Base-by-base conservation (phyloP, 2,888 invertebrate genomes). In the Pandemis heparana region DNA sequence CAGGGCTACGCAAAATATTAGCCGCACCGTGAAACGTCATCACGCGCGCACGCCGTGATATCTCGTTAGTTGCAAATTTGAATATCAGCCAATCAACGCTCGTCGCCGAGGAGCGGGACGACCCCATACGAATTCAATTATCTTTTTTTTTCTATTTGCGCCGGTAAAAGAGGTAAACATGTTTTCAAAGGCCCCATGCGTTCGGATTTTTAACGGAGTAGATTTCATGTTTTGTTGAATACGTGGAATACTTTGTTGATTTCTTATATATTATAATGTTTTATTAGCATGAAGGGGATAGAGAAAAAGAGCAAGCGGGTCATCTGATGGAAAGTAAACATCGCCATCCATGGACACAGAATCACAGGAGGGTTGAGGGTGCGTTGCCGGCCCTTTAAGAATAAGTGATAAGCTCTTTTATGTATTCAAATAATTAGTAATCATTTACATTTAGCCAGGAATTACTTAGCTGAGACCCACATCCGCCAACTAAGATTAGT, bases 61-160 rank as follows among this genome's bases (percentile, higher is more conserved):
- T 89, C 87, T 88, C 77, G 89, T 92, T 92, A 91, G 85, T 82
- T 83, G 80, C 83, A 87, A 92, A 92, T 93, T 92, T 93, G 92
- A 92, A 93, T 93, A 92, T 92, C 92, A 88, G 93, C 93, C 93
- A 93, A 93, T 93, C 92, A 92, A 89, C 90, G 90, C 77, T 81
- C 87, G 87, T 84, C 89, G 82, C 83, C 75, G 70, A 77, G 80
- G 82, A 83, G 80, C 80, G 84, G 87, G 81, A 82, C 84, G 87
- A 88, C 88, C 92, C 91, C 83, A 80, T 81, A 79, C 81, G 78
- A 81, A 92, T 91, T 88, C 83, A 85, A 90, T 92, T 91, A 88
- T 85, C 76, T 78, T 78, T 79, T 82, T 82, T 85, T 85, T 85
- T 87, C 84, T 85, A 80, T 79, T 79, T 78, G 68, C 51, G 70